phyloP scores from a whole-genome alignment of 2,797 vertebrate genomes.

The Cyclura pinguis region DNA sequence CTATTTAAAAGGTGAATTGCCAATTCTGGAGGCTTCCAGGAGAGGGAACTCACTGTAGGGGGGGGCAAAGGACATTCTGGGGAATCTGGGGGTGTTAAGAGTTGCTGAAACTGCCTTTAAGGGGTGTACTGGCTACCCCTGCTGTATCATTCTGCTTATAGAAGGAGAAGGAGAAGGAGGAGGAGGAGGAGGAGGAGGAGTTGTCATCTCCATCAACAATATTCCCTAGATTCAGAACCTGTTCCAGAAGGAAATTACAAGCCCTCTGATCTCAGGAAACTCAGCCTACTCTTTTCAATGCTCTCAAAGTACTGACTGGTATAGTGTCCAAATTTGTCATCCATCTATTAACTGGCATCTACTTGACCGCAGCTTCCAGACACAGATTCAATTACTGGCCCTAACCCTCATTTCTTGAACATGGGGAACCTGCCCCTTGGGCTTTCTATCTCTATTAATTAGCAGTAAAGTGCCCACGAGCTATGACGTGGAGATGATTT shows the following conservation, averaged over 20 bases:
- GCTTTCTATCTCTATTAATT: not conserved
- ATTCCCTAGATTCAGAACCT: not conserved
- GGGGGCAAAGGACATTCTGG: too few species aligned
- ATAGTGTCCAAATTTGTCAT: not conserved
- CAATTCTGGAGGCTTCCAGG: too few species aligned
- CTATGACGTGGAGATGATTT: not conserved
- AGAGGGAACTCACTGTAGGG: too few species aligned
- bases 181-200: too few species aligned
- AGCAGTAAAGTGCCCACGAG: not conserved
- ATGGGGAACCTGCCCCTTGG: not conserved
- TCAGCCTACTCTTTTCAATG: not conserved
- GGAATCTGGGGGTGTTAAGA: too few species aligned
- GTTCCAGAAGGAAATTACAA: not conserved
- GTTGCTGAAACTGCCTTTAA: too few species aligned
- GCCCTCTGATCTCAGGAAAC: not conserved
- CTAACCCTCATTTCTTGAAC: not conserved
- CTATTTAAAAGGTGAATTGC: too few species aligned
- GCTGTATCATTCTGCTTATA: not conserved
- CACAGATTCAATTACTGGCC: not conserved
- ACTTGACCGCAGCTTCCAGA: not conserved
- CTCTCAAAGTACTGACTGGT: too few species aligned
- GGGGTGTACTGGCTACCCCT: too few species aligned
- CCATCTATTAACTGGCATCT: not conserved
- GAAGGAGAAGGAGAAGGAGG: not conserved
- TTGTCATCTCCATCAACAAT: not conserved